Conservation (phyloP, 2,113 vertebrate species). For the Rana temporaria region DNA sequence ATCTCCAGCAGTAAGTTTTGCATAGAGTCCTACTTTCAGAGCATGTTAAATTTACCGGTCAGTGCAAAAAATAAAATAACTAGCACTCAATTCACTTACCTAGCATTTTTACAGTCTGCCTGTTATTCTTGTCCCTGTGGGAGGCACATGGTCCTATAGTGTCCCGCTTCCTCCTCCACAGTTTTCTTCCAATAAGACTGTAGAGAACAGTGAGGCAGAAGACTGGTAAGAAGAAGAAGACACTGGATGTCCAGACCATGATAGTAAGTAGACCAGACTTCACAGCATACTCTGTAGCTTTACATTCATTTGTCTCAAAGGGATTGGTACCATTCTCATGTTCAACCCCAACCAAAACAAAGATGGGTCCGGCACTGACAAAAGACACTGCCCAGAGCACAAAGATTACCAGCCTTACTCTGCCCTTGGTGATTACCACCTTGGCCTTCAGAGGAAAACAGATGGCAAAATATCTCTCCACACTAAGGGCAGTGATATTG, state of each 20-base stretch:
- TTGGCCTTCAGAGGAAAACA: constrained; percentile 95
- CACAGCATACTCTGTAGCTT: constrained; percentile 89
- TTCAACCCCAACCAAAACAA: constrained; percentile 93
- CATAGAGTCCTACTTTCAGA: too few relatives aligned
- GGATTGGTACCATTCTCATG: constrained; percentile 79
- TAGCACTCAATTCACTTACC: constrained; percentile 72
- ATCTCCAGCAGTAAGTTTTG: too few relatives aligned
- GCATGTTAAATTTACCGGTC: too few relatives aligned
- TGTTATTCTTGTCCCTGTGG: constrained; percentile 89
- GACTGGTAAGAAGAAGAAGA: constrained; percentile 94
- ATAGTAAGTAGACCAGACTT: constrained; percentile 89
- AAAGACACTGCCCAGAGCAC: constrained; percentile 91
- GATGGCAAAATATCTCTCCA: constrained; percentile 94
- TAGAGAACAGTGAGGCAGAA: constrained; percentile 95
- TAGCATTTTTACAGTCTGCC: constrained; percentile 95
- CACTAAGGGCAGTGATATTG: constrained; percentile 93
- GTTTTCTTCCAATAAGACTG: constrained; percentile 91
- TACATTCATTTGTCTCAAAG: constrained; percentile 89
- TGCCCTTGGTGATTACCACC: constrained; percentile 88
- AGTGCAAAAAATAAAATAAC: too few relatives aligned
- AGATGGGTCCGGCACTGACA: constrained; percentile 89
- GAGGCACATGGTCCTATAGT: constrained; percentile 78
- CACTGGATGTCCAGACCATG: constrained; percentile 95
- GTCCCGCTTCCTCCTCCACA: constrained; percentile 85
- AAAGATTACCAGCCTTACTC: constrained; percentile 87